Base-by-base conservation (phyloP, 2,888 invertebrate species). In the Stenichneumon culpator region DNA sequence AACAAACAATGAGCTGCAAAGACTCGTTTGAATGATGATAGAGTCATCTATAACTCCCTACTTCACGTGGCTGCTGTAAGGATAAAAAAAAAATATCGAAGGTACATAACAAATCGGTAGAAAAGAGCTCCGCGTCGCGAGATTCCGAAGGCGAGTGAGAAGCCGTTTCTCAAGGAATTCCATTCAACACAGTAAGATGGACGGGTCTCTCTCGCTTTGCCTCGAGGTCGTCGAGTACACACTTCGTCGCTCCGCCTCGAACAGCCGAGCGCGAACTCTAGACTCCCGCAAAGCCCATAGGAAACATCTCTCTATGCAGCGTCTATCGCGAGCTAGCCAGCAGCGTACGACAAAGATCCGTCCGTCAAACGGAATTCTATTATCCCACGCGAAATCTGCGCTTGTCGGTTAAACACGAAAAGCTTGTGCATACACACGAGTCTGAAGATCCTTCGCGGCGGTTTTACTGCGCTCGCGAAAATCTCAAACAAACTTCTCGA, bases 141-240 rank as follows among this genome's bases (percentile, higher is more conserved):
- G 69, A 60, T 75, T 63, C 32, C 63, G 63, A 63, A 32, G 28
- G 44, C 36, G 22, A 25, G 67, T 39, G 32, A 57, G 44, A 67
- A 22, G 78, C 25, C 44, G 68, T 79, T 72, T 79, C 75, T 85
- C 85, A 82, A 85, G 75, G 82, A 85, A 85, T 85, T 85, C 75
- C 82, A 85, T 85, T 85, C 82, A 82, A 65, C 79, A 74, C 52
- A 70, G n/a, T 36, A 72, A 19, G 73, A 79, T 72, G 47, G 68
- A 67, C 28, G 67, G 36, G 39, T 67, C 67, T 19, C 39, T 67
- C 25, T 63, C 63, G 63, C 28, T 63, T 39, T 39, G 79, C 70
- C 36, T 75, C 85, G 85, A 85, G 85, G 85, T 77, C 85, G 79
- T 82, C 82, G 60, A 77, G 85, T 85, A 39, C 82, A 75, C 39